Evolutionary conservation across 2,113 vertebrate species (phyloP).

Genomic region (Vicugna pacos): DNA sequence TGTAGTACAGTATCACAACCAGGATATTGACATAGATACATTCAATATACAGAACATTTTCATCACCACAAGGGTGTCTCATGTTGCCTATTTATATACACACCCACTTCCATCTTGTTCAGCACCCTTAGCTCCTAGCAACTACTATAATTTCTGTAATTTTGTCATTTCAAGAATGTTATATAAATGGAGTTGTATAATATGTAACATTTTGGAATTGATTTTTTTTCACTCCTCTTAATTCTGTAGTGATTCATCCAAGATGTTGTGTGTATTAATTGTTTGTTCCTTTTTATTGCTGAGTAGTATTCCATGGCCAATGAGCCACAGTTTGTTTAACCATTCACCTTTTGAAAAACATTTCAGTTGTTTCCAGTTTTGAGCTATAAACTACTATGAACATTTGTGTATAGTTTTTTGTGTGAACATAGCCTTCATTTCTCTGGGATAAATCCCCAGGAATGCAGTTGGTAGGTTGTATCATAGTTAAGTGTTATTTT

Average conservation of each 20-base stretch:
- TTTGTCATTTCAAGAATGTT: neutral
- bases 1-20: neutral
- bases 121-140: neutral
- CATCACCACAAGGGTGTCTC: neutral
- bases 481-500: neutral
- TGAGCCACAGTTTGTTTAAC: neutral
- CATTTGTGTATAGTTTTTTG: neutral
- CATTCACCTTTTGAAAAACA: neutral
- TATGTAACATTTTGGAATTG: neutral
- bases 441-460: neutral
- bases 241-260: neutral
- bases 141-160: neutral
- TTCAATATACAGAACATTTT: neutral
- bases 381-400: neutral
- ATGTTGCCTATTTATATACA: neutral
- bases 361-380: neutral
- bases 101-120: neutral
- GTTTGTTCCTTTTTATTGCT: neutral
- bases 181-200: neutral
- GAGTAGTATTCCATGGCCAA: neutral
- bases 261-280: neutral
- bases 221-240: neutral
- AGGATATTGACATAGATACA: neutral
- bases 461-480: neutral
- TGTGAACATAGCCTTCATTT: neutral